A percentile compares a stretch with the other conserved stretches of the same genome.
phyloP scores from a whole-genome alignment of 2,113 vertebrate genomes.

The Blennius ocellaris region DNA sequence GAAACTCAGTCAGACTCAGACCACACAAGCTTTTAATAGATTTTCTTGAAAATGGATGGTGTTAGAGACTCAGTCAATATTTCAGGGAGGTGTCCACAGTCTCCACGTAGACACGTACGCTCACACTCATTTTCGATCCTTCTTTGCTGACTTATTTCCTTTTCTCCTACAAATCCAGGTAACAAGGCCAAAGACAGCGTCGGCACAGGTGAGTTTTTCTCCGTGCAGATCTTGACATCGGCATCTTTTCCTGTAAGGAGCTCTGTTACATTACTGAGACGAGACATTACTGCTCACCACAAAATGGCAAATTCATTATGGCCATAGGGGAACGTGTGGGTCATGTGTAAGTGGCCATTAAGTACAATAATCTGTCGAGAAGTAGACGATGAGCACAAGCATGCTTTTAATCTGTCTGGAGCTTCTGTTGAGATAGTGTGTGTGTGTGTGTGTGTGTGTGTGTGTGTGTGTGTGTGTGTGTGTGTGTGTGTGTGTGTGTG shows the following conservation, averaged over 20 bases:
- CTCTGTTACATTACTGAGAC: not conserved
- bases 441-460: conserved; percentile 24
- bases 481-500: no score
- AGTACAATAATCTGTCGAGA: conserved; percentile 19
- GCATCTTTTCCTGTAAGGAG: not conserved
- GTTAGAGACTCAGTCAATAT: no score
- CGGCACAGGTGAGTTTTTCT: conserved; percentile 88
- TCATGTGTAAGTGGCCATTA: conserved; percentile 1
- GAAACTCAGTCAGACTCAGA: no score
- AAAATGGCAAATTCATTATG: not conserved
- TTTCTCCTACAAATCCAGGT: conserved; percentile 81
- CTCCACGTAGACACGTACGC: not conserved
- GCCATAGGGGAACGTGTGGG: not conserved
- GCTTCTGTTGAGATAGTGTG: conserved; percentile 16
- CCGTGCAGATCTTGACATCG: not conserved
- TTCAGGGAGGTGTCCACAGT: not conserved
- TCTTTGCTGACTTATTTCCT: conserved; percentile 22
- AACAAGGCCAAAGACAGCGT: conserved; percentile 96
- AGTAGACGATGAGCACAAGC: not conserved
- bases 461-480: conserved; percentile 2
- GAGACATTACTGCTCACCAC: not conserved
- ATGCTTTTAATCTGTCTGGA: conserved; percentile 44
- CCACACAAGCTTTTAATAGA: no score
- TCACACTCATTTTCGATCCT: not conserved
- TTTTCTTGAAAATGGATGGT: no score